A percentile compares a stretch with the other conserved stretches of the same genome.
Conservation (phyloP, 2,797 vertebrate genomes). For the Scyliorhinus canicula region DNA sequence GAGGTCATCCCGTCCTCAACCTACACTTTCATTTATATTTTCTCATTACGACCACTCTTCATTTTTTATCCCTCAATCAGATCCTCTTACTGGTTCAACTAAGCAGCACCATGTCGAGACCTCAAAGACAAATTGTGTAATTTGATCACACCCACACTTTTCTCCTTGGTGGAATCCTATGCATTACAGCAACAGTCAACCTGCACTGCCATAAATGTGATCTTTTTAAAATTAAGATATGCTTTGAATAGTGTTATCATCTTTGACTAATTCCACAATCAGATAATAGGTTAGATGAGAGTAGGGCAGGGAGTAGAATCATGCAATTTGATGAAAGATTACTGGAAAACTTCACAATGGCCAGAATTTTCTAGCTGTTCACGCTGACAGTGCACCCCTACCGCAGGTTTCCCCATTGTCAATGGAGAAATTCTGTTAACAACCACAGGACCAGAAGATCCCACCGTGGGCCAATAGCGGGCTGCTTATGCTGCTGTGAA, state of each 20-base stretch:
- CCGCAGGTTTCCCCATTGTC: too few species aligned
- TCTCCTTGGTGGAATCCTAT: conserved; percentile 35
- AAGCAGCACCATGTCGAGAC: conserved; percentile 38
- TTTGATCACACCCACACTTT: conserved; percentile 34
- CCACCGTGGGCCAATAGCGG: too few species aligned
- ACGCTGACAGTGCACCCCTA: too few species aligned
- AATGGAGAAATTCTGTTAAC: too few species aligned
- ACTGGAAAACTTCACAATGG: neutral
- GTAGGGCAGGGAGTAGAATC: neutral
- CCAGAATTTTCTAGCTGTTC: too few species aligned
- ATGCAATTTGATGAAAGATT: neutral
- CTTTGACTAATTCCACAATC: neutral
- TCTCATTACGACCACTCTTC: conserved; percentile 39
- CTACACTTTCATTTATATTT: conserved; percentile 41
- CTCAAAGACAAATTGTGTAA: conserved; percentile 24
- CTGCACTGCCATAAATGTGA: neutral
- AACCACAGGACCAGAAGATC: too few species aligned
- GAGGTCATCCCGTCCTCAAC: conserved; percentile 43
- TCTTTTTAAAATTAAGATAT: neutral
- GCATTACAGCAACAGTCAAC: neutral
- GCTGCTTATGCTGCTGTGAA: too few species aligned
- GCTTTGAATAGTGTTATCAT: neutral
- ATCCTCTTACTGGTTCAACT: conserved; percentile 37
- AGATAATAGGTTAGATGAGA: neutral
- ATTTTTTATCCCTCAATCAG: conserved; percentile 41